Base-by-base conservation (phyloP, 2,797 vertebrate species). In the Myotis myotis region DNA sequence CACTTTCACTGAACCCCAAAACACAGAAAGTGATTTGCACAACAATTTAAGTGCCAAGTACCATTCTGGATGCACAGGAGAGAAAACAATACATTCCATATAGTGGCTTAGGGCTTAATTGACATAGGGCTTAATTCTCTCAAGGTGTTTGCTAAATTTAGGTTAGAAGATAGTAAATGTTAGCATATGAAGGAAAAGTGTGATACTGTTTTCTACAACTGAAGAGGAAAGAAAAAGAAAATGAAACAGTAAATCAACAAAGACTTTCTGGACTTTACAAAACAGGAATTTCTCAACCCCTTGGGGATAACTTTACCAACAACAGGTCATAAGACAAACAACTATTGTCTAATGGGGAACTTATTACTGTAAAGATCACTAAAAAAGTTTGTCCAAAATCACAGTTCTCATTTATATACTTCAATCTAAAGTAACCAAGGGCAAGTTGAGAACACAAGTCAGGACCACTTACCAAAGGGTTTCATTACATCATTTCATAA, bases 211-310 rank as follows among this genome's bases (percentile, higher is more conserved):
- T 83, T 83, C 55, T 76, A 33, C 44, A 83, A 90, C n/a, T 72
- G 23, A 79, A 93, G 25, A 90, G 20, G 89, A 94, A 86, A 86
- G 74, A 57, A 94, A 88, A 92, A 62, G 30, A 94, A 89, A 96
- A 36, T 33, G 86, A 96, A 97, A 88, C 79, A 71, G 70, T n/a
- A 87, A 81, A 36, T 87, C 44, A 95, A 60, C 80, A 60, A 85
- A 94, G 83, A 62, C 51, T 93, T 92, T 87, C n/a, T 79, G 87
- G 74, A 75, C 89, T 91, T 96, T 91, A 91, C 75, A 79, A 72
- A 94, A 93, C 64, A 89, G 85, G 76, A 95, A 89, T 95, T 95
- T 95, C 95, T 96, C 79, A 96, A 87, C 44, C 84, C 55, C 49
- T 53, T 81, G 96, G 95, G 87, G 93, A 91, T 91, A 96, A 94